These are phyloP conservation scores for Agrilus cyanescens DNA, from an alignment of 2,888 invertebrate genomes.

Conservation along the genomic window DNA sequence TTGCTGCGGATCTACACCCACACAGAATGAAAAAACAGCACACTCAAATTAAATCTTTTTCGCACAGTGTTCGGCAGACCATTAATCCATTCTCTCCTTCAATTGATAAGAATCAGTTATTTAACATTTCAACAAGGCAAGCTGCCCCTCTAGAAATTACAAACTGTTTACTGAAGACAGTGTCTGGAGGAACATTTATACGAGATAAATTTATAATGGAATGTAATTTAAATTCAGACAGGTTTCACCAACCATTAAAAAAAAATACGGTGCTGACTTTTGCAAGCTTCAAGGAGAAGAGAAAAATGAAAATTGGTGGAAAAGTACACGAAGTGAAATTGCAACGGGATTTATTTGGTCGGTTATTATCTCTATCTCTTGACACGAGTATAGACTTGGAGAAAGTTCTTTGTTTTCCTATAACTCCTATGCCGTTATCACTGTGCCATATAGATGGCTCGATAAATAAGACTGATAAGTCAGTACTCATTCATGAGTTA, in stretches of 20 bases:
- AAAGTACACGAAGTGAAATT: conserved; percentile 16
- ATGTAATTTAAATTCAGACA: conserved; percentile 10
- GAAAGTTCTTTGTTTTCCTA: conserved; percentile 12
- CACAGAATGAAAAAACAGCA: conserved; percentile 8
- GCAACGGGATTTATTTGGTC: conserved; percentile 18
- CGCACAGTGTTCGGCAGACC: conserved; percentile 10
- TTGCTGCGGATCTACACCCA: conserved; percentile 5
- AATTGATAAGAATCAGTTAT: conserved; percentile 9
- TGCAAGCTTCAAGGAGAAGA: conserved; percentile 8
- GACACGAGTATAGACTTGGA: no score
- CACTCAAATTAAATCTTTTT: conserved; percentile 10
- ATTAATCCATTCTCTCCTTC: no score
- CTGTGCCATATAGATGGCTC: conserved; percentile 20
- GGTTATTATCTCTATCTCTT: conserved; percentile 6
- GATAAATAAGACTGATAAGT: conserved; percentile 18
- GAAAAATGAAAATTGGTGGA: conserved; percentile 6
- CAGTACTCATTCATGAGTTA: conserved; percentile 15
- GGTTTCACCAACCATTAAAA: conserved; percentile 12
- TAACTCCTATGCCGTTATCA: conserved; percentile 15
- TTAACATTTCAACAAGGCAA: conserved; percentile 18
- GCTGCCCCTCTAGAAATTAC: conserved; percentile 15
- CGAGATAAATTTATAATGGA: conserved; percentile 15
- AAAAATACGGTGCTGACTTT: conserved; percentile 16
- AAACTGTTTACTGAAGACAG: conserved; percentile 15
- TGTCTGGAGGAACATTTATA: conserved; percentile 6